phyloP scores from a whole-genome alignment of 2,113 vertebrate species.

The Malurus elegans region DNA sequence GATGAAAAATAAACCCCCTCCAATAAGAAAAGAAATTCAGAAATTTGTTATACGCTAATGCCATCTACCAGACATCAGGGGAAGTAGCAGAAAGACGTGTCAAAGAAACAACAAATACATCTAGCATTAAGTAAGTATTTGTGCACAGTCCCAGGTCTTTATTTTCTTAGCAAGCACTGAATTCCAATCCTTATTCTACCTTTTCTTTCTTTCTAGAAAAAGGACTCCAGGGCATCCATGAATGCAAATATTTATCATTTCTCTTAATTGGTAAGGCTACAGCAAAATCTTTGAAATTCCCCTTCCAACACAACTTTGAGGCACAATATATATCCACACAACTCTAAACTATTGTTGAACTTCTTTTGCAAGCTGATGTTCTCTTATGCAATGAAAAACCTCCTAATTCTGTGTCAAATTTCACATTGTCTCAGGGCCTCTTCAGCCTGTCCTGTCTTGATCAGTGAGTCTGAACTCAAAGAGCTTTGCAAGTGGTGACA shows the following conservation, averaged over 20 bases:
- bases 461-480: not conserved
- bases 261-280: not conserved
- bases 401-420: not conserved
- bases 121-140: not conserved
- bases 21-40: slow-evolving; percentile 48
- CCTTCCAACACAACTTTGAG: not conserved
- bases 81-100: slow-evolving; percentile 24
- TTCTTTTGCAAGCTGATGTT: not conserved
- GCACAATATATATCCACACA: not conserved
- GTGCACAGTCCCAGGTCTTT: not conserved
- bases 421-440: not conserved
- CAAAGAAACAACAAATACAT: not conserved
- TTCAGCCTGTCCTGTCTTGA: not conserved
- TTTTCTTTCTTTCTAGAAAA: not conserved
- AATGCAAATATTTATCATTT: not conserved
- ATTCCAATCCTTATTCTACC: not conserved
- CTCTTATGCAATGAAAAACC: not conserved
- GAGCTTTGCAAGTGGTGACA: not conserved
- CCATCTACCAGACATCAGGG: slow-evolving; percentile 57
- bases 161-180: not conserved
- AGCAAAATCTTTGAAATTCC: not conserved
- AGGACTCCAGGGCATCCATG: not conserved
- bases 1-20: slow-evolving; percentile 54
- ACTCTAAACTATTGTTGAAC: not conserved
- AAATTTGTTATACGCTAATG: slow-evolving; percentile 57